Conservation (phyloP, 2,113 vertebrate species). For the Xiphias gladius region DNA sequence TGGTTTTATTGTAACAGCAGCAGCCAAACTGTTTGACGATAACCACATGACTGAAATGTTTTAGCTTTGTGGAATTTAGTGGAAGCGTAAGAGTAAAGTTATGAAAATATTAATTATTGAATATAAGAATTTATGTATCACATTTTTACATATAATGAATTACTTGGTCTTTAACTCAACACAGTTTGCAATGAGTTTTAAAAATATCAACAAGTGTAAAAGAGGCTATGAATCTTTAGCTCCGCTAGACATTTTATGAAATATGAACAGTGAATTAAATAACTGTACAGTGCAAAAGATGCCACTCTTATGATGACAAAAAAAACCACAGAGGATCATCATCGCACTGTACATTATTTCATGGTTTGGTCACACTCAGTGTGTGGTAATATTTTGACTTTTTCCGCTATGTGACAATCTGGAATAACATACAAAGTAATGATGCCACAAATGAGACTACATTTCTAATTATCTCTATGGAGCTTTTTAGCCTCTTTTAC, state of each 20-base stretch:
- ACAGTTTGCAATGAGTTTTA: no score
- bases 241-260: no score
- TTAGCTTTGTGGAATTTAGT: background rate
- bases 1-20: constrained; percentile 22
- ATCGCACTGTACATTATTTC: no score
- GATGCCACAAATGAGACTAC: background rate
- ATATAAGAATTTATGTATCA: background rate
- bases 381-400: background rate
- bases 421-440: background rate
- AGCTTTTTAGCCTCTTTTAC: background rate
- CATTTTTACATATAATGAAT: background rate
- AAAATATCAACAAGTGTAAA: no score
- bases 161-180: background rate
- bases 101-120: background rate
- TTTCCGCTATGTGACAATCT: no score
- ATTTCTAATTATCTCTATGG: background rate
- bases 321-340: no score
- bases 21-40: constrained; percentile 14
- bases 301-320: no score
- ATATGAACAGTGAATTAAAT: no score
- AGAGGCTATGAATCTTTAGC: no score
- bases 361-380: no score
- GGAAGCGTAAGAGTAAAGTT: background rate
- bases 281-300: no score
- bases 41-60: constrained; percentile 28